Base-by-base conservation (phyloP, 2,888 invertebrate species). In the Pristionchus japonicus region DNA sequence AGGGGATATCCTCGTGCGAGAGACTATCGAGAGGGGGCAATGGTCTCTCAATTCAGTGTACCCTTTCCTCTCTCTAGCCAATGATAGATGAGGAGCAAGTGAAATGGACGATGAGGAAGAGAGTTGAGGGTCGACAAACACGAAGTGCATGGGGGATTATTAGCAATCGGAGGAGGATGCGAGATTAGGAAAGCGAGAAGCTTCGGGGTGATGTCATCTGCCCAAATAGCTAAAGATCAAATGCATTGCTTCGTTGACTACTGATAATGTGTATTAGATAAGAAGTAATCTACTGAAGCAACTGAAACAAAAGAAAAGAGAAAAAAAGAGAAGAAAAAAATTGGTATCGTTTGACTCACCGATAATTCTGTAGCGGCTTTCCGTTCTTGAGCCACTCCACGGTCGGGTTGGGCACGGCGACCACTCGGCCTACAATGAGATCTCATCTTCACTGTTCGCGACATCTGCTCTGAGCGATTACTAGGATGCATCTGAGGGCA, bases 371-470 rank as follows among this genome's bases (percentile, higher is more conserved):
- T 70, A 97, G 95, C 91, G 96, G 95, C 88, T 96, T 95, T 0
- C 96, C 97, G 93, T 98, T 96, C 94, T 97, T 97, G 94, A 96
- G 96, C 98, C 98, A 98, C n/a, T 96, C 96, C 91, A 99, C 97
- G 92, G 96, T 96, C 89, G 98, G 98, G 95, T 97, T 97, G 57
- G 98, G 98, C 95, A 97, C 97, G 90, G 98, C 98, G 93, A 97
- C 96, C 61, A 98, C 96, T 93, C 97, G 96, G 82, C 98, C 77
- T 77, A 43, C 1, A 77, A 77, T 70, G 2, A 0, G 43, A 9
- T 9, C 11, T 43, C 11, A 6, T 43, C 43, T 9, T 11, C 43
- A 43, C 43, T 11, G 11, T 43, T 98, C 95, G 98, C 98, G 95
- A 98, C n/a, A n/a, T n/a, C n/a, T n/a, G n/a, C n/a, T n/a, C n/a